phyloP scores from a whole-genome alignment of 2,113 vertebrate genomes.

The Rissa tridactyla region DNA sequence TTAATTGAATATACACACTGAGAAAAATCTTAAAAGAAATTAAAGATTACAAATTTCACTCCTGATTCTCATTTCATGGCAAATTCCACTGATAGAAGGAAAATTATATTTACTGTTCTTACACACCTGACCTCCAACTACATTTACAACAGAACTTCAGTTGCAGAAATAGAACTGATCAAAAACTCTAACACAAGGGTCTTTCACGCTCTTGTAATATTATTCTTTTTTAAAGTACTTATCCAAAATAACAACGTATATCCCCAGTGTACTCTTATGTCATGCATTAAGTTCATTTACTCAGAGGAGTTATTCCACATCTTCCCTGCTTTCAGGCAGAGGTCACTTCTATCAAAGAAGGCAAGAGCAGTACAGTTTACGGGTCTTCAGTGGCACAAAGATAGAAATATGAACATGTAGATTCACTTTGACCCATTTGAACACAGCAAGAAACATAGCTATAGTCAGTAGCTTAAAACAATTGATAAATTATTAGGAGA shows the following conservation, averaged over 20 bases:
- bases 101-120: not conserved
- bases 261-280: not conserved
- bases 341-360: not conserved
- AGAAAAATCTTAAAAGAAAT: not conserved
- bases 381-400: not conserved
- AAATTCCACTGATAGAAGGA: not conserved
- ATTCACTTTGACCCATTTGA: not conserved
- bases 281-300: not conserved
- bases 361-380: not conserved
- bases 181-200: not conserved
- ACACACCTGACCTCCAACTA: not conserved
- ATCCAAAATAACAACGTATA: not conserved
- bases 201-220: not conserved
- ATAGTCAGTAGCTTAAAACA: not conserved
- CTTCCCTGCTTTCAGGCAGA: not conserved
- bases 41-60: not conserved
- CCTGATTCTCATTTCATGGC: not conserved
- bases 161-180: not conserved
- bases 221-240: not conserved
- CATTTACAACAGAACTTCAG: not conserved
- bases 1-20: not conserved
- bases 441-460: not conserved
- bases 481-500: not conserved
- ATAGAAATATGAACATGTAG: not conserved
- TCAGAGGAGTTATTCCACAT: not conserved